Evolutionary conservation across 2,888 invertebrate genomes (phyloP).

Genomic region (Colletes collaris): DNA sequence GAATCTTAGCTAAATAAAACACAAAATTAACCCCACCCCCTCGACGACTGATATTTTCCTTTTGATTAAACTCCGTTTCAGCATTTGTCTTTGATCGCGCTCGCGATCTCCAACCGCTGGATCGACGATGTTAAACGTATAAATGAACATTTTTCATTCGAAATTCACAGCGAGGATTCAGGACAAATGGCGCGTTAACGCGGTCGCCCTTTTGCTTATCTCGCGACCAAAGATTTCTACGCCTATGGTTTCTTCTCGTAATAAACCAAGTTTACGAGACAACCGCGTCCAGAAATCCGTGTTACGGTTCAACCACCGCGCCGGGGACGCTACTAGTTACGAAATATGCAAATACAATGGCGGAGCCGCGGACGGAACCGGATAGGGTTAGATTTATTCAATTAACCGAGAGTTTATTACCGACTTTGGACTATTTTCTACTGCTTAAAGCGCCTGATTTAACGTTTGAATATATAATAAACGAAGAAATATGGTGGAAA

Average conservation of each 20-base stretch:
- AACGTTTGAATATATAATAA: no score
- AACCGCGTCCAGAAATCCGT: conserved; percentile 20
- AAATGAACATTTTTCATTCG: background rate
- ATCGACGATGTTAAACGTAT: no score
- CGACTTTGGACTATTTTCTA: background rate
- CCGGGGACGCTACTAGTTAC: background rate
- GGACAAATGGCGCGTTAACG: conserved; percentile 1
- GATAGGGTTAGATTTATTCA: conserved; percentile 12
- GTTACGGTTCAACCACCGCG: conserved; percentile 15
- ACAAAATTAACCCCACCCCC: background rate
- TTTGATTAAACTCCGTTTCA: background rate
- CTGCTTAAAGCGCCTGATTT: background rate
- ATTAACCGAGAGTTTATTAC: conserved; percentile 19
- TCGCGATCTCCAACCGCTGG: no score
- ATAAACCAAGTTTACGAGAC: conserved; percentile 39
- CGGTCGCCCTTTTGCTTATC: conserved; percentile 3
- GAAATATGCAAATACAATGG: conserved; percentile 26
- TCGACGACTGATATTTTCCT: background rate
- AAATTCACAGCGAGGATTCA: background rate
- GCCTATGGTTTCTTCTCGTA: conserved; percentile 35
- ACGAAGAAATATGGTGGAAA: no score
- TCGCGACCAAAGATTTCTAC: conserved; percentile 20
- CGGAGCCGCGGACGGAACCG: background rate
- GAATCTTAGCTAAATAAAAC: background rate
- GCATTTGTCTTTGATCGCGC: background rate